phyloP scores from a whole-genome alignment of 1,140 invertebrate genomes.

The Asobara japonica region DNA sequence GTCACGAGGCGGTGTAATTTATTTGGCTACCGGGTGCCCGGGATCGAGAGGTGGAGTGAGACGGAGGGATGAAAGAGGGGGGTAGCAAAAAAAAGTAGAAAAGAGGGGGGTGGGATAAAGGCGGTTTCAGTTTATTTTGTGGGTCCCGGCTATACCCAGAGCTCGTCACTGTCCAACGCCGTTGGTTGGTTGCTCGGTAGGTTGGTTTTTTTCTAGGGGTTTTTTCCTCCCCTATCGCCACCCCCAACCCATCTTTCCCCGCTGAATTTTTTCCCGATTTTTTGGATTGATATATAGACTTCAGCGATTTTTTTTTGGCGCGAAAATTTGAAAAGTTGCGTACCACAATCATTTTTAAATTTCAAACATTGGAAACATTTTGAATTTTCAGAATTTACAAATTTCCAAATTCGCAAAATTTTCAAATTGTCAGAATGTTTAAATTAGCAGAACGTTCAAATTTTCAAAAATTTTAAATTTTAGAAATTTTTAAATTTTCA shows the following conservation, averaged over 20 bases:
- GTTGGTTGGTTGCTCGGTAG: constrained; percentile 34
- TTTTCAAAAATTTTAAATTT: no score
- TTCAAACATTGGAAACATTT: no score
- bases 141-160: constrained; percentile 54
- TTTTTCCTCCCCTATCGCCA: constrained; percentile 3
- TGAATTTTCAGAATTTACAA: no score
- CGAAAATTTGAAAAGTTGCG: neutral
- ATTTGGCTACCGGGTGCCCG: constrained; percentile 60
- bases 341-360: neutral
- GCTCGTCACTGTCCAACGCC: constrained; percentile 61
- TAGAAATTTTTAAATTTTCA: no score
- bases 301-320: neutral
- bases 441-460: no score
- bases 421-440: no score
- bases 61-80: constrained; percentile 10
- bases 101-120: constrained; percentile 33
- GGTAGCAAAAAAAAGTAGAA: constrained; percentile 21
- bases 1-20: constrained; percentile 66
- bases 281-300: neutral
- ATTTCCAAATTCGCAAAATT: no score
- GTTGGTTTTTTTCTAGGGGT: constrained; percentile 21
- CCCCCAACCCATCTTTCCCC: constrained; percentile 7
- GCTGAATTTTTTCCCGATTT: neutral
- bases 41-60: constrained; percentile 27
- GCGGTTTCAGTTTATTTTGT: constrained; percentile 64